phyloP scores from a whole-genome alignment of 2,888 invertebrate genomes.

The Plebejus anna region DNA sequence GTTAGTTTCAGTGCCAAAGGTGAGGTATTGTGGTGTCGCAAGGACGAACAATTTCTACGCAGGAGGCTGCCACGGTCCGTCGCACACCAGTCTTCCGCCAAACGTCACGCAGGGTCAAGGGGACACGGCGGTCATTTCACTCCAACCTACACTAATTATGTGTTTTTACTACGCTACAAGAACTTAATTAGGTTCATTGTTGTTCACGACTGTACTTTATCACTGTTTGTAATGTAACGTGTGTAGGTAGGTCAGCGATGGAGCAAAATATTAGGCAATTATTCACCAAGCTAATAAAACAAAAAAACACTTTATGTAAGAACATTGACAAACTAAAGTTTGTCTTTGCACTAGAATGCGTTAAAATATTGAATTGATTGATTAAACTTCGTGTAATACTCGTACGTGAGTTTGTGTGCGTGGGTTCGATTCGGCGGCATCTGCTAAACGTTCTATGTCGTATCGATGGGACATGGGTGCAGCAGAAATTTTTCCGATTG shows the following conservation, averaged over 20 bases:
- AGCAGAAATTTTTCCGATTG: too few relatives aligned
- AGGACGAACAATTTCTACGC: slow-evolving; percentile 77
- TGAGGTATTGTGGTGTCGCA: slow-evolving; percentile 52
- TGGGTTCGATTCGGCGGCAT: too few relatives aligned
- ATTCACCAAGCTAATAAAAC: background rate
- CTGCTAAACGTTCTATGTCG: too few relatives aligned
- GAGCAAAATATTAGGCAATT: background rate
- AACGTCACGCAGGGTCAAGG: slow-evolving; percentile 46
- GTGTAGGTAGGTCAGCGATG: background rate
- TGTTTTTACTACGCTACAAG: slow-evolving; percentile 31
- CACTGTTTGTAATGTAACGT: background rate
- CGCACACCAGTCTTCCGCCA: slow-evolving; percentile 69
- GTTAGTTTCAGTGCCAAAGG: slow-evolving; percentile 53
- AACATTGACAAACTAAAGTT: background rate
- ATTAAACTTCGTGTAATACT: background rate
- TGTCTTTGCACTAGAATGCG: background rate
- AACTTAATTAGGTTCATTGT: slow-evolving; percentile 26
- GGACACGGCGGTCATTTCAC: slow-evolving; percentile 43
- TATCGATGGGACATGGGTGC: too few relatives aligned
- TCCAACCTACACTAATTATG: slow-evolving; percentile 38
- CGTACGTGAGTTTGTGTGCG: background rate
- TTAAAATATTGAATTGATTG: background rate
- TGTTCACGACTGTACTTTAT: background rate
- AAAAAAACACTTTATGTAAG: background rate
- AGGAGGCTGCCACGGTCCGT: slow-evolving; percentile 62